Percentiles rank a stretch among this genome's conserved stretches.
These are phyloP conservation scores for Gambelia wislizenii DNA, from an alignment of 2,797 vertebrate genomes.

Conservation along the genomic window DNA sequence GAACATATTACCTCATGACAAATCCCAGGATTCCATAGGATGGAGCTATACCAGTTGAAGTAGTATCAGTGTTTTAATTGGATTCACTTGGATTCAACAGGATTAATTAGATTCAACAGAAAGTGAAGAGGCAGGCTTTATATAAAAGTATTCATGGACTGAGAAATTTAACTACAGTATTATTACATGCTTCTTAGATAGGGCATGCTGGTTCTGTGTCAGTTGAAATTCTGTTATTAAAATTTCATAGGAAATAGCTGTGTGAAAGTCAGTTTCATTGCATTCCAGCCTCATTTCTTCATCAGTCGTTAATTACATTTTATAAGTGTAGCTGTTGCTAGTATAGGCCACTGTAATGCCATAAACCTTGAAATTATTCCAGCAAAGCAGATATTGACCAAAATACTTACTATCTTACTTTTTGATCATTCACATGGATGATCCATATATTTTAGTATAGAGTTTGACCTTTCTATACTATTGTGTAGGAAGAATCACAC, in stretches of 20 bases:
- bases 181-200: background rate
- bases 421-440: background rate
- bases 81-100: background rate
- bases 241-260: background rate
- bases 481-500: background rate
- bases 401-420: background rate
- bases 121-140: background rate
- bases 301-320: background rate
- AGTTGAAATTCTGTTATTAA: background rate
- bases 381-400: background rate
- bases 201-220: background rate
- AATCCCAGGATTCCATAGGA: too few relatives aligned
- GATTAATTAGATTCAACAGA: background rate
- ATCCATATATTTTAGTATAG: background rate
- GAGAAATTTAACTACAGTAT: background rate
- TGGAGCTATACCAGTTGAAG: too few relatives aligned
- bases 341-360: background rate
- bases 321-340: background rate
- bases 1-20: too few relatives aligned
- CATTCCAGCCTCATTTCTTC: background rate
- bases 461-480: background rate
- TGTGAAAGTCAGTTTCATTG: background rate
- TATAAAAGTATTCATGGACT: background rate
- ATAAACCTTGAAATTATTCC: background rate
- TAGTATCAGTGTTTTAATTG: too few relatives aligned